phyloP scores from a whole-genome alignment of 2,888 invertebrate genomes.

The Protophormia terraenovae region DNA sequence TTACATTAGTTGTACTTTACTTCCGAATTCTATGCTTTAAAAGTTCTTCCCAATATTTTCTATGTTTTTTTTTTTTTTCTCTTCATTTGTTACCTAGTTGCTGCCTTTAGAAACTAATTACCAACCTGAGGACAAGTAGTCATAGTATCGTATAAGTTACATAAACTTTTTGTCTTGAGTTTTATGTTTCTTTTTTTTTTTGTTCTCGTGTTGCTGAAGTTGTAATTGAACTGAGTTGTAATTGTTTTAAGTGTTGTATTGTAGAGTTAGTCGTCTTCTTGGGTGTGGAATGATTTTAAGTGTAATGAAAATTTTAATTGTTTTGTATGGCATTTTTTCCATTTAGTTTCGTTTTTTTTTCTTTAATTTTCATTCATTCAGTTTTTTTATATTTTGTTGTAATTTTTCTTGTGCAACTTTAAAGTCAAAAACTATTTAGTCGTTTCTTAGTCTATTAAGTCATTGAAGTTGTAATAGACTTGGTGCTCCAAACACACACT shows the following conservation, averaged over 20 bases:
- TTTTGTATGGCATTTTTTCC: slow-evolving; percentile 52
- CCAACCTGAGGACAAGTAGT: slow-evolving; percentile 46
- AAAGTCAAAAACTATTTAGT: slow-evolving; percentile 41
- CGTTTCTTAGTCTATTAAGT: slow-evolving; percentile 53
- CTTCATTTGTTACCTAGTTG: neutral
- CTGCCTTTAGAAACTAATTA: slow-evolving; percentile 34
- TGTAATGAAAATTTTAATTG: slow-evolving; percentile 61
- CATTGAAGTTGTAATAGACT: slow-evolving; percentile 47
- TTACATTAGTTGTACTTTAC: slow-evolving; percentile 27
- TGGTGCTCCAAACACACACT: slow-evolving; percentile 31
- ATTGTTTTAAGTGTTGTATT: slow-evolving; percentile 28
- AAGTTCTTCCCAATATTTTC: too few relatives aligned
- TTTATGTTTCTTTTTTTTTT: neutral
- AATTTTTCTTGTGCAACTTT: slow-evolving; percentile 54
- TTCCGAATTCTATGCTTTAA: slow-evolving; percentile 64
- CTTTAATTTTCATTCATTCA: neutral
- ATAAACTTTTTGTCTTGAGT: slow-evolving; percentile 12
- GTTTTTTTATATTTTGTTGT: slow-evolving; percentile 34
- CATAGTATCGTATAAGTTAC: neutral
- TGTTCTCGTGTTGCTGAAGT: neutral
- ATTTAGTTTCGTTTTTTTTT: slow-evolving; percentile 43
- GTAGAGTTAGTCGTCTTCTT: neutral
- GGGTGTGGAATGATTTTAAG: slow-evolving; percentile 43
- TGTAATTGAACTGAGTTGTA: slow-evolving; percentile 4
- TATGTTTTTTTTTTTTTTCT: neutral